Conservation (phyloP, 2,888 invertebrate species). For the Drosophila lacicola region DNA sequence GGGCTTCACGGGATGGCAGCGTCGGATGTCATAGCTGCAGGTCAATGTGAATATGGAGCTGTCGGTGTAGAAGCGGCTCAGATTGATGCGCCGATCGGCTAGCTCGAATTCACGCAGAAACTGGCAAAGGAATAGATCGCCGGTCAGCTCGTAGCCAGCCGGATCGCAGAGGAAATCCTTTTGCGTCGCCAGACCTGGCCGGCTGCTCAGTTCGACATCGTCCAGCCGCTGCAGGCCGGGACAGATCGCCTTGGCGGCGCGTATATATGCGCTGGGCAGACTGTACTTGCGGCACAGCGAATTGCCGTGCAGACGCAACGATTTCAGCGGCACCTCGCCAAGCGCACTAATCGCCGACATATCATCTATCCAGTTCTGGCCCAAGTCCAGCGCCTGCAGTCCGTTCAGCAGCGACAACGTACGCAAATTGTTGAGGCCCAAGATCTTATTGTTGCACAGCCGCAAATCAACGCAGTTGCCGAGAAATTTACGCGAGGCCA, state of each 20-base stretch:
- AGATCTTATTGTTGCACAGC: slow-evolving; percentile 77
- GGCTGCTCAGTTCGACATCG: slow-evolving; percentile 68
- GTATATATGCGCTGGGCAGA: slow-evolving; percentile 78
- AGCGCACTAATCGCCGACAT: slow-evolving; percentile 70
- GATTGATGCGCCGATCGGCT: slow-evolving; percentile 54
- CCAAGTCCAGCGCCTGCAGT: slow-evolving; percentile 79
- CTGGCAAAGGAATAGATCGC: slow-evolving; percentile 70
- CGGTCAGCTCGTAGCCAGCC: slow-evolving; percentile 77
- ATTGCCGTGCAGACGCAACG: slow-evolving; percentile 80
- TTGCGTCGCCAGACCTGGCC: slow-evolving; percentile 63
- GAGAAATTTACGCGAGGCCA: slow-evolving; percentile 76
- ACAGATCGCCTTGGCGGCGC: slow-evolving; percentile 70
- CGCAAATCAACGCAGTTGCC: slow-evolving; percentile 77
- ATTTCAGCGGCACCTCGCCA: slow-evolving; percentile 71
- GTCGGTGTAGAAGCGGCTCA: slow-evolving; percentile 56
- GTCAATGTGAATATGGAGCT: slow-evolving; percentile 79
- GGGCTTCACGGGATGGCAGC: slow-evolving; percentile 27
- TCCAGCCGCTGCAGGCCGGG: slow-evolving; percentile 76
- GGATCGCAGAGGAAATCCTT: slow-evolving; percentile 79
- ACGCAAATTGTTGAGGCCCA: slow-evolving; percentile 62
- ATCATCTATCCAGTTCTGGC: slow-evolving; percentile 78
- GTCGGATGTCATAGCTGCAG: slow-evolving; percentile 66
- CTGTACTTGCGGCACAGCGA: slow-evolving; percentile 76
- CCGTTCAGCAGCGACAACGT: slow-evolving; percentile 72
- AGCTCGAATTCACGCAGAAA: slow-evolving; percentile 76